These are phyloP conservation scores for Cepphus grylle DNA, from an alignment of 2,113 vertebrate species.

Conservation along the genomic window DNA sequence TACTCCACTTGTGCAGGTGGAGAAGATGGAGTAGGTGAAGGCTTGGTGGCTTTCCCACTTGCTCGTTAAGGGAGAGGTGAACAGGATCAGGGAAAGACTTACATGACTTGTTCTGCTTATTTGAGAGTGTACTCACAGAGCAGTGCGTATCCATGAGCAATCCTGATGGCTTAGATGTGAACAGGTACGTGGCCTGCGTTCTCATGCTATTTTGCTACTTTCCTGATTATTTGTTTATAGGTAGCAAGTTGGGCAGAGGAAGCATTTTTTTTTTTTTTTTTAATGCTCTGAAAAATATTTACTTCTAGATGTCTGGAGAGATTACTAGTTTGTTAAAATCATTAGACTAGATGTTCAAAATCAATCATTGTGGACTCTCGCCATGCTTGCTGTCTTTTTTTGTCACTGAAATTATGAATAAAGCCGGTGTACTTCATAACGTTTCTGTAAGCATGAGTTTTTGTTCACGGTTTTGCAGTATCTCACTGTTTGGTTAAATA, in stretches of 20 bases:
- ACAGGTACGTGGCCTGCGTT: fast-evolving
- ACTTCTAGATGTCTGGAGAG: neutral
- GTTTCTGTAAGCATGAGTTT: neutral
- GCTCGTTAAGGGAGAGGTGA: neutral
- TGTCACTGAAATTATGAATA: neutral
- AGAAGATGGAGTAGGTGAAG: neutral
- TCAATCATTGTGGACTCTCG: neutral
- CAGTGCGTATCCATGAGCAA: fast-evolving
- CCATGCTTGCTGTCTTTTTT: neutral
- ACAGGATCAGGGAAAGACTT: neutral
- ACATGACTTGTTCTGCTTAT: neutral
- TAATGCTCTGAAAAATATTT: neutral
- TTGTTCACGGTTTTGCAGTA: neutral
- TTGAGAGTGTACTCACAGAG: neutral
- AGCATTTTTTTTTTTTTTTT: neutral
- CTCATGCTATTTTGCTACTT: neutral
- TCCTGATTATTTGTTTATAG: neutral
- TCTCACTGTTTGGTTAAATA: neutral
- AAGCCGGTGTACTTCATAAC: neutral
- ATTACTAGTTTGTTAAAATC: neutral
- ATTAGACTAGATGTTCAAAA: neutral
- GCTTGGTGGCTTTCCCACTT: neutral
- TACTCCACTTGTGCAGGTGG: neutral
- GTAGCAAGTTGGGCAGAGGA: neutral
- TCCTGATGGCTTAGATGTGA: neutral